Base-by-base conservation (phyloP, 53 echinoderm and acorn worm species). In the Hippasteria phrygiana region DNA sequence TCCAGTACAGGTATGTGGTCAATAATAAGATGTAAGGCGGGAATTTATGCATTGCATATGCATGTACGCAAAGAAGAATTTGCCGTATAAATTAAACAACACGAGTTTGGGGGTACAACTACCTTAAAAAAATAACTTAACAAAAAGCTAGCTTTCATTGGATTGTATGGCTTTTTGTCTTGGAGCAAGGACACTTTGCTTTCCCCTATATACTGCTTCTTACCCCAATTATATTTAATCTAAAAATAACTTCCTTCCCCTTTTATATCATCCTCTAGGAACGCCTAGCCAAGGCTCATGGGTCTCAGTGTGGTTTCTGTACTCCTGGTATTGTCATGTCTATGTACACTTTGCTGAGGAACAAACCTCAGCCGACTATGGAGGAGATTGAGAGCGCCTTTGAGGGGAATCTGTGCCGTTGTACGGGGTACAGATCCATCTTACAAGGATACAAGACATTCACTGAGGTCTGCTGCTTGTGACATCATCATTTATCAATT, bases 241-340 rank as follows among this genome's bases (percentile, higher is more conserved):
- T 45, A 45, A 59, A 59, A 59, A 59, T 24, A 12, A 26, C n/a
- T 5, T 59, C 20, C n/a, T 4, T 2, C 14, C 18, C 26, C 24
- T 88, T 41, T 73, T 17, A 37, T 50, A 27, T 10, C 46, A 9
- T 39, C 45, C 51, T 34, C 1, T 36, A 93, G 96, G 96, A 96
- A 56, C 91, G 96, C 9, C 90, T 96, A 43, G 96, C 96, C 66
- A 94, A 94, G 83, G 92, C 96, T 4, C 96, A 96, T 73, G 96
- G 96, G 8, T 96, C 96, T 4, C 96, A 96, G 87, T 96, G 96
- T 80, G 96, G 96, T 12, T 96, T 96, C 81, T 96, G 96, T 50
- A 95, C 92, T 41, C 96, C 96, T 8, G 96, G 96, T 5, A 93
- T 96, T 65, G 94, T 96, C 36, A 96, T 96, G 96, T 94, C 96